Evolutionary conservation across 2,797 vertebrate species (phyloP), one percentile per base, ranked within the genome.

Genomic region (Heliangelus exortis): DNA sequence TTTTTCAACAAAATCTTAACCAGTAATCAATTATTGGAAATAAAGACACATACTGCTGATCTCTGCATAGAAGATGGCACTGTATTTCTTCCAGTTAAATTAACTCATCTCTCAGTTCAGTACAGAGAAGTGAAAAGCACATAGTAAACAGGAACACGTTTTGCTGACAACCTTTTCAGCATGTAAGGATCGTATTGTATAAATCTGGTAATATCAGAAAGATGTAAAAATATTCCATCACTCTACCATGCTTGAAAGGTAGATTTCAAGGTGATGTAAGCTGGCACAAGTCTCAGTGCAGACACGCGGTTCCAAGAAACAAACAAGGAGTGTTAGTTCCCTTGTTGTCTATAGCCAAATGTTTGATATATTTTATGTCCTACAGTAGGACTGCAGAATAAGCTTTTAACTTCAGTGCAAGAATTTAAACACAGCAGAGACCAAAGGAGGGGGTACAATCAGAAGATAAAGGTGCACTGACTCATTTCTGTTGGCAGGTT

Each of bases 401-500:
- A 90, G 13, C 25, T 54, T 54, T 53, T 67, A 45, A 22, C 48
- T 57, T 73, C 69, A 33, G 20, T 79, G 59, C 63, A 84, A 81
- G 45, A 85, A 65, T 41, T 91, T 36, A 78, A 93, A 83, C 61
- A 78, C 23, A 48, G 7, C 18, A 62, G 74, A 84, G 50, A 85
- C 69, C 31, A 84, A 84, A 82, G 71, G 39, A 73, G 54, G 53
- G 39, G 67, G 63, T 59, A 90, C 39, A 87, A 61, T 66, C 84
- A 84, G 61, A 93, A 67, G 74, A 94, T 89, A 93, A 94, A 93
- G 67, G 63, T 54, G 57, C 50, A 26, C 7, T 90, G 94, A 93
- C 78, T 96, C 93, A 89, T 75, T 94, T 85, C 47, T 87, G 45
- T 73, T 93, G 88, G 94, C 92, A 92, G 81, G 84, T 84, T 87